phyloP scores from a whole-genome alignment of 2,113 vertebrate genomes.

The Heteronetta atricapilla region DNA sequence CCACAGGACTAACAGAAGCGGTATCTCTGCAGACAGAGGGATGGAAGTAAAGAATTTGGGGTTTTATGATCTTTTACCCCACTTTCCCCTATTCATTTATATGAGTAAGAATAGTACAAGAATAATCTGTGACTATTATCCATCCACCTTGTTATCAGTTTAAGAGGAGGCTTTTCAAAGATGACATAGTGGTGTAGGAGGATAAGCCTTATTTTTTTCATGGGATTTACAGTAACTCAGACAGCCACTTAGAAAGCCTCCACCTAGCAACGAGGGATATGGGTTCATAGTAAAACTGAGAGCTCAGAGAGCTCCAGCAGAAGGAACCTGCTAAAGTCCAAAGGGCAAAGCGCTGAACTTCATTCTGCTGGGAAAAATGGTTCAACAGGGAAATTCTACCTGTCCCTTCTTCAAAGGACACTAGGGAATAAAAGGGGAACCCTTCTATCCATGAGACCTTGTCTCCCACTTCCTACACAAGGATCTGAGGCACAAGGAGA shows the following conservation, averaged over 20 bases:
- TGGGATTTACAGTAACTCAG: neutral
- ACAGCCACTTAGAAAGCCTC: neutral
- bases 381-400: neutral
- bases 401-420: neutral
- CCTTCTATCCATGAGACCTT: neutral
- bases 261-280: neutral
- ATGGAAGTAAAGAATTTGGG: neutral
- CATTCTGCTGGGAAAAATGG: neutral
- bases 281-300: neutral
- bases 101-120: no score
- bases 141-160: neutral
- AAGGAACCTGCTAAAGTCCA: neutral
- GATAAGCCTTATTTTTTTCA: neutral
- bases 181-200: neutral
- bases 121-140: neutral
- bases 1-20: accelerated
- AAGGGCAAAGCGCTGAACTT: neutral
- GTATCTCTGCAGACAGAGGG: neutral
- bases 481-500: neutral
- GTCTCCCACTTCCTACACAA: neutral
- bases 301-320: neutral
- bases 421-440: accelerated
- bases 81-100: neutral
- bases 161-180: neutral
- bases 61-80: neutral